Conservation (phyloP, 2,113 vertebrate genomes). For the Ophthalmolycus amberensis region DNA sequence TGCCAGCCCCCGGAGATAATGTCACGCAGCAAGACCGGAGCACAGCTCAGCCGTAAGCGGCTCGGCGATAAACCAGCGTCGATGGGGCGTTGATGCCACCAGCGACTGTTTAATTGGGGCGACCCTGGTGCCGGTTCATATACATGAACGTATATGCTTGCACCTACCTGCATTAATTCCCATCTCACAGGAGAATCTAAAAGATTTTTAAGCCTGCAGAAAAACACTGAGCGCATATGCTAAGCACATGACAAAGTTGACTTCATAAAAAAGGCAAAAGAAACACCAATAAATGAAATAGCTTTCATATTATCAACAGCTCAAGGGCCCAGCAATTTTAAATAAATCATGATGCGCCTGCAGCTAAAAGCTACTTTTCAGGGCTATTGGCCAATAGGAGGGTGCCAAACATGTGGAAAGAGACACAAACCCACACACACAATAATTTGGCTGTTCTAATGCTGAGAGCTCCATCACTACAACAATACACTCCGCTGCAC, state of each 20-base stretch:
- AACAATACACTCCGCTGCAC: conserved; percentile 78
- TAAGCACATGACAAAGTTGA: conserved; percentile 40
- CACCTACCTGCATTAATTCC: background rate
- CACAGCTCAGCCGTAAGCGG: conserved; percentile 22
- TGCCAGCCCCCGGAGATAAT: background rate
- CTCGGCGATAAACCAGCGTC: background rate
- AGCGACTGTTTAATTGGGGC: conserved; percentile 22
- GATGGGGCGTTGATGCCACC: background rate
- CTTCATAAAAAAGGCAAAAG: conserved; percentile 40
- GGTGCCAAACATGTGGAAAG: conserved; percentile 65
- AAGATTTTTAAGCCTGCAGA: background rate
- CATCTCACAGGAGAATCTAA: background rate
- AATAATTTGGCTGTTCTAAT: conserved; percentile 77
- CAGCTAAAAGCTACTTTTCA: conserved; percentile 82
- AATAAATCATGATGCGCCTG: conserved; percentile 87
- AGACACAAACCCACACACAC: conserved; percentile 17
- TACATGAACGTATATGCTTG: background rate
- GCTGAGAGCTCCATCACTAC: conserved; percentile 75
- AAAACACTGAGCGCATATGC: background rate
- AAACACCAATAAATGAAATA: conserved; percentile 79
- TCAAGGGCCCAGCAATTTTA: conserved; percentile 82
- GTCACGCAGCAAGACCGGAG: conserved; percentile 9
- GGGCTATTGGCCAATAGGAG: conserved; percentile 76
- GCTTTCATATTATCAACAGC: conserved; percentile 81
- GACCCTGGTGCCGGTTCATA: background rate